A percentile compares a stretch with the other conserved stretches of the same genome.
These are phyloP conservation scores for Cathartes aura DNA, from an alignment of 2,113 vertebrate species.

Conservation along the genomic window DNA sequence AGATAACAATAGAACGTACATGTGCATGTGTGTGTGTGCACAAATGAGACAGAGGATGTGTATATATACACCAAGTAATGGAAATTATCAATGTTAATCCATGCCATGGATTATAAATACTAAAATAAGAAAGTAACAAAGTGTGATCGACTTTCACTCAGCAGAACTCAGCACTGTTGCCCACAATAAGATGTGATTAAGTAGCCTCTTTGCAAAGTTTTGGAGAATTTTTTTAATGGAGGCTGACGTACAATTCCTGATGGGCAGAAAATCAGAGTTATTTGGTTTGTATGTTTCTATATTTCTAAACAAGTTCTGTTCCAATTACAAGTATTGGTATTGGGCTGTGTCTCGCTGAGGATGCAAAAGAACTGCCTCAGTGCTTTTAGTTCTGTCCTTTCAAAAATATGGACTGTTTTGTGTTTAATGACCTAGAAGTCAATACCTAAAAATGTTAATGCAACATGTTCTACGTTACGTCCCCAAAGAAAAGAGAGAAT, in stretches of 20 bases:
- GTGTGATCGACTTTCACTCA: not conserved
- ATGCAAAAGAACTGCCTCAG: not conserved
- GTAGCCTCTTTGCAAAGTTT: not conserved
- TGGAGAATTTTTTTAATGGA: not conserved
- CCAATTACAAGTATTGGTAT: not conserved
- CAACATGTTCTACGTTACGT: not conserved
- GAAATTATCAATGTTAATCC: not conserved
- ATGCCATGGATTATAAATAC: not conserved
- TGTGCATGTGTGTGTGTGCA: rapidly evolving
- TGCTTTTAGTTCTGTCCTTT: not conserved
- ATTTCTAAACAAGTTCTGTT: not conserved
- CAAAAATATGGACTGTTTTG: not conserved
- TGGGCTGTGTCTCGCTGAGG: not conserved
- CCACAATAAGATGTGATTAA: not conserved
- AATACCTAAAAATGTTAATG: not conserved
- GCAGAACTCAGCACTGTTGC: not conserved
- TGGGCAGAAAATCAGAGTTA: not conserved
- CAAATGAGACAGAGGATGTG: not conserved
- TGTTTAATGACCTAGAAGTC: not conserved
- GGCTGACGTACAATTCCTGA: not conserved
- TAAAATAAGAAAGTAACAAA: not conserved
- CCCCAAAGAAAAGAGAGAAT: not conserved
- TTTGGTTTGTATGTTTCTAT: not conserved
- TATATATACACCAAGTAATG: not conserved
- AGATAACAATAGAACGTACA: not conserved